Evolutionary conservation across 2,888 invertebrate species (phyloP).

Genomic region (Tipula lateralis): DNA sequence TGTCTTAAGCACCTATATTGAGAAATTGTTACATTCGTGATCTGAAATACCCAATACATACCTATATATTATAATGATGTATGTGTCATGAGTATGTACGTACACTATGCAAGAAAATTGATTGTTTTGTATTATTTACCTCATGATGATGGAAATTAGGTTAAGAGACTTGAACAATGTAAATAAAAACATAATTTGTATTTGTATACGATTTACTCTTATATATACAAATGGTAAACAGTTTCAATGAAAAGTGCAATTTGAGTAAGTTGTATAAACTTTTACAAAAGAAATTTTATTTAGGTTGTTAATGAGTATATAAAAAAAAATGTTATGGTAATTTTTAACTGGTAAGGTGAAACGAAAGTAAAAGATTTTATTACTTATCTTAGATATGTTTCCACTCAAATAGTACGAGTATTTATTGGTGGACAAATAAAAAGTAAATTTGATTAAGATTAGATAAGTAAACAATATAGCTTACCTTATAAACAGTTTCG

Average conservation of each 20-base stretch:
- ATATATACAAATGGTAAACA: not conserved
- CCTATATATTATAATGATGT: no score
- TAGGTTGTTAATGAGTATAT: not conserved
- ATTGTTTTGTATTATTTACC: not conserved
- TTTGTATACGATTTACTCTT: no score
- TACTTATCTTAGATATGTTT: not conserved
- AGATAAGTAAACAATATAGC: not conserved
- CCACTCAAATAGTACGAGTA: not conserved
- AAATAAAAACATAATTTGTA: not conserved
- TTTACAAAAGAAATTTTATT: not conserved
- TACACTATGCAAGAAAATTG: not conserved
- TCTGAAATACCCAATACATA: no score
- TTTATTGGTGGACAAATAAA: not conserved
- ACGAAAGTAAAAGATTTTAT: not conserved
- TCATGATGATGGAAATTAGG: not conserved
- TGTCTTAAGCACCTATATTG: not conserved
- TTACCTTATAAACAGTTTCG: not conserved
- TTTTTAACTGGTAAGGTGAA: not conserved
- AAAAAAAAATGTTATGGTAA: not conserved
- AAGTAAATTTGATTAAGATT: not conserved
- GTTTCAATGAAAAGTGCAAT: not conserved
- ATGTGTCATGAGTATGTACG: not conserved
- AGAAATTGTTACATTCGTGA: not conserved
- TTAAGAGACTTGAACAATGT: not conserved
- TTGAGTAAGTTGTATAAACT: not conserved